Evolutionary conservation across 2,113 vertebrate genomes (phyloP).

Genomic region (Pedionomus torquatus): DNA sequence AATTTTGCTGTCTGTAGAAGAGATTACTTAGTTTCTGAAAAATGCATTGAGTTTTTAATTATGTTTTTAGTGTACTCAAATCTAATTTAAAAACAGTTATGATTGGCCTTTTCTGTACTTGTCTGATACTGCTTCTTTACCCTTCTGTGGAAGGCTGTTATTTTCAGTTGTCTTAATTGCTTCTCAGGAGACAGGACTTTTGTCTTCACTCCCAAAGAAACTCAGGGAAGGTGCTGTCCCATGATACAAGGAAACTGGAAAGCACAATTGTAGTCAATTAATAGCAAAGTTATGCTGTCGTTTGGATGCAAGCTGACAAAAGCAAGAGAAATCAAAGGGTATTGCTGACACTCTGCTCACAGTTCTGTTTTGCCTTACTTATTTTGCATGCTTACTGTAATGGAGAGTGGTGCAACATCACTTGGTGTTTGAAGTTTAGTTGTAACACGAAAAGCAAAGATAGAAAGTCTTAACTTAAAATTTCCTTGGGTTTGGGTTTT

Average conservation of each 20-base stretch:
- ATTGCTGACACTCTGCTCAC: background rate
- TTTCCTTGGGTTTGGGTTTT: background rate
- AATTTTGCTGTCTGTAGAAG: background rate
- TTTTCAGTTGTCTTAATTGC: slow-evolving; percentile 29
- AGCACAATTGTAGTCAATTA: background rate
- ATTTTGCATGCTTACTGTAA: background rate
- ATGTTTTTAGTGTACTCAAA: background rate
- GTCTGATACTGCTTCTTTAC: background rate
- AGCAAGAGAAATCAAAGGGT: background rate
- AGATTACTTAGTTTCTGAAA: background rate
- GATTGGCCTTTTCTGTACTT: background rate
- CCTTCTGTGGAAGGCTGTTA: background rate
- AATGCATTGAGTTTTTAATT: background rate
- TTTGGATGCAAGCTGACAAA: background rate
- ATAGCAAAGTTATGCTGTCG: background rate
- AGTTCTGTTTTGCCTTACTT: background rate
- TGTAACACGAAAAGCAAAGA: background rate
- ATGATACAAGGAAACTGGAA: background rate
- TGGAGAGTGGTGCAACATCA: background rate
- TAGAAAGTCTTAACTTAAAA: background rate
- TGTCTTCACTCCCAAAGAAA: background rate
- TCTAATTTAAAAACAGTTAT: background rate
- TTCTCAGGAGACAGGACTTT: slow-evolving; percentile 23
- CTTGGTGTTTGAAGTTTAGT: background rate
- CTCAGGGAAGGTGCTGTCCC: background rate